Evolutionary conservation across 1,140 invertebrate genomes (phyloP).

Genomic region (Spodoptera litura): DNA sequence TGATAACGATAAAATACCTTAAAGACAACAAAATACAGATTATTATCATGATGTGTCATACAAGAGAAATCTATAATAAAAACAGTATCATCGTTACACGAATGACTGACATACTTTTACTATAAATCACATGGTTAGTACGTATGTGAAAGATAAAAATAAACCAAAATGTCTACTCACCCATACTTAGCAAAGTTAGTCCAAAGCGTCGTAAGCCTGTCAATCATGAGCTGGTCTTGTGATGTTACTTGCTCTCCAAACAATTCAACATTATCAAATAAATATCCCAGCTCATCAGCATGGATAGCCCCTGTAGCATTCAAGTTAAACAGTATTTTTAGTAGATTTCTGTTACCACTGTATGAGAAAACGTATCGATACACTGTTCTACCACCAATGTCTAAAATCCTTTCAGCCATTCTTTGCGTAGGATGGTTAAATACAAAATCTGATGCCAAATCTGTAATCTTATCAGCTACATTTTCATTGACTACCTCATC

Average conservation of each 20-base stretch:
- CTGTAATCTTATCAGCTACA: slow-evolving; percentile 43
- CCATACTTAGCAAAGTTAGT: slow-evolving; percentile 65
- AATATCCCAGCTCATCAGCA: slow-evolving; percentile 61
- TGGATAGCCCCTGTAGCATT: slow-evolving; percentile 54
- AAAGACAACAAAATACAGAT: too few species aligned
- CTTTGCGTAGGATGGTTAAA: slow-evolving; percentile 60
- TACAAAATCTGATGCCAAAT: slow-evolving; percentile 59
- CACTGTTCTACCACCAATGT: slow-evolving; percentile 56
- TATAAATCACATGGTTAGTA: too few species aligned
- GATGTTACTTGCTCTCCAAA: background rate
- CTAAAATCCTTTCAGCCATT: slow-evolving; percentile 52
- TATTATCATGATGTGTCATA: too few species aligned
- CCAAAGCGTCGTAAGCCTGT: slow-evolving; percentile 66
- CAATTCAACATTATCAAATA: slow-evolving; percentile 27
- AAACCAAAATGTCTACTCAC: too few species aligned
- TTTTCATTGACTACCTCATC: slow-evolving; percentile 48
- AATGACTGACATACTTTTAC: too few species aligned
- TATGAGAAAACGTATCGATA: slow-evolving; percentile 65
- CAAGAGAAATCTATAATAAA: too few species aligned
- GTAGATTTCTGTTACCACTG: slow-evolving; percentile 7
- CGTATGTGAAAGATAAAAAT: too few species aligned
- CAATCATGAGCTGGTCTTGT: slow-evolving; percentile 55
- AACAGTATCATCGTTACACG: too few species aligned
- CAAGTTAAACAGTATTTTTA: background rate
- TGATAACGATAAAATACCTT: too few species aligned